phyloP scores from a whole-genome alignment of 2,888 invertebrate genomes.

The Caradrina clavipalpis region DNA sequence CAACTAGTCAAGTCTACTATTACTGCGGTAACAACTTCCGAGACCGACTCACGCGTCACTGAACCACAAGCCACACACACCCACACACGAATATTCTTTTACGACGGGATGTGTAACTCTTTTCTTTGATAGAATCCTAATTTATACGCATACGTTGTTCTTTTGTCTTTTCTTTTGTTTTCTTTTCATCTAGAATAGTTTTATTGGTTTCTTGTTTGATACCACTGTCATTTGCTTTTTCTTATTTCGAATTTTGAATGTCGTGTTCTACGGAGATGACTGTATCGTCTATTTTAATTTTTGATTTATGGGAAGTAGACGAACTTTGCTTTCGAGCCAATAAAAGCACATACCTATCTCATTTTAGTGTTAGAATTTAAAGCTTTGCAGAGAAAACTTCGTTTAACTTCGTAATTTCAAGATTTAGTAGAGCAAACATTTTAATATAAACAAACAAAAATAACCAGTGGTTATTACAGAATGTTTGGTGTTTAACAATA shows the following conservation, averaged over 20 bases:
- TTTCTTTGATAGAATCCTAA: conserved; percentile 56
- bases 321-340: conserved; percentile 1
- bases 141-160: conserved; percentile 46
- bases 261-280: conserved; percentile 24
- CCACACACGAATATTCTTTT: conserved; percentile 34
- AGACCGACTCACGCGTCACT: conserved; percentile 23
- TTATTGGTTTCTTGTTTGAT: conserved; percentile 35
- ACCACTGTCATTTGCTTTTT: conserved; percentile 28
- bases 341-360: not conserved
- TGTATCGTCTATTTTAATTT: conserved; percentile 24
- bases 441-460: conserved; percentile 45
- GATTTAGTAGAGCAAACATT: conserved; percentile 32
- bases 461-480: conserved; percentile 30
- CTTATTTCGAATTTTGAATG: conserved; percentile 43
- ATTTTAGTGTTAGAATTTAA: not conserved
- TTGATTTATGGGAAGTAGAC: conserved; percentile 17
- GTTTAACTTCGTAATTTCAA: conserved; percentile 13
- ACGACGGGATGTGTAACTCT: conserved; percentile 55
- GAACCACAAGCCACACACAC: conserved; percentile 28
- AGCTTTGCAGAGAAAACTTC: conserved; percentile 5
- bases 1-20: conserved; percentile 20
- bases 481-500: conserved; percentile 39
- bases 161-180: conserved; percentile 56
- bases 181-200: conserved; percentile 40
- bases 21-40: conserved; percentile 33